Evolutionary conservation across 2,113 vertebrate species (phyloP).

Genomic region (Ceyx cyanopectus): DNA sequence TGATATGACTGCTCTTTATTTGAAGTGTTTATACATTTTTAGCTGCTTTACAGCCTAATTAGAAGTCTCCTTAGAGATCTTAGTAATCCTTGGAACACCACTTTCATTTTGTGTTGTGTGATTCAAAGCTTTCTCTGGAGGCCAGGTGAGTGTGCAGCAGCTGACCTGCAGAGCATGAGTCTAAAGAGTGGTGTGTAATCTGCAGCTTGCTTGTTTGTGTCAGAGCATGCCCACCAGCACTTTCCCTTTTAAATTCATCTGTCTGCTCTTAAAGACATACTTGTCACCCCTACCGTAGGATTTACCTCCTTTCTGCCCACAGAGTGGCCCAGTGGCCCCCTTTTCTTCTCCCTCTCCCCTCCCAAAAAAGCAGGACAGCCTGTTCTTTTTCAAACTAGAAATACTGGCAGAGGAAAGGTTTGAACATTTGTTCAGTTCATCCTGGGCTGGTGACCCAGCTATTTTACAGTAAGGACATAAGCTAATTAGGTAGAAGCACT

Average conservation of each 20-base stretch:
- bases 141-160: accelerated
- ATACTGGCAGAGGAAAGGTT: neutral
- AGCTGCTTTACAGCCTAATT: neutral
- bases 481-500: neutral
- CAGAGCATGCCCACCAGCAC: neutral
- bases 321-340: neutral
- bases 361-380: neutral
- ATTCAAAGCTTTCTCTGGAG: neutral
- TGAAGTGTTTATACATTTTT: neutral
- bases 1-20: neutral
- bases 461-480: neutral
- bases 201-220: neutral
- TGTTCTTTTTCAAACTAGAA: neutral
- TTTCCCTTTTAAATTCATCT: neutral
- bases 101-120: neutral
- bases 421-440: neutral
- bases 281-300: neutral
- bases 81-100: neutral
- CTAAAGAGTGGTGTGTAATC: accelerated
- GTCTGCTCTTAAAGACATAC: neutral
- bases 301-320: neutral
- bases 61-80: neutral
- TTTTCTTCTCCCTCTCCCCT: neutral
- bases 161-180: neutral
- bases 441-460: neutral